A percentile compares a stretch with the other conserved stretches of the same genome.
These are phyloP conservation scores for Drosophila yakuba DNA, from an alignment of 1,140 invertebrate genomes.

Conservation along the genomic window DNA sequence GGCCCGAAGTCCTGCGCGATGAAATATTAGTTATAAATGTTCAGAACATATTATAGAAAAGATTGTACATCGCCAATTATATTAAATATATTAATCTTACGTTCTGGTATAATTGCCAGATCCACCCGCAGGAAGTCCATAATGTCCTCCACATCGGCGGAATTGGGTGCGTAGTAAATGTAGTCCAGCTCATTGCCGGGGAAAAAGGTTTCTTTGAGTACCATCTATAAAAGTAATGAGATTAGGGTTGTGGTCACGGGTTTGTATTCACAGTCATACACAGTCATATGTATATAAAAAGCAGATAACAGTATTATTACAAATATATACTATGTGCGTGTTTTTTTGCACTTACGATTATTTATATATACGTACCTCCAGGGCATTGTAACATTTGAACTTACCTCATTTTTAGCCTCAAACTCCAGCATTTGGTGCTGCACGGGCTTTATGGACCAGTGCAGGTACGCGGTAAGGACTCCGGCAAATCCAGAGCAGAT, in stretches of 20 bases:
- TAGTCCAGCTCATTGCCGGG: constrained; percentile 63
- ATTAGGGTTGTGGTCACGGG: constrained; percentile 5
- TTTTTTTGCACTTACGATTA: no score
- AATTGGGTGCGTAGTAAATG: constrained; percentile 83
- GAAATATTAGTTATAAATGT: not conserved
- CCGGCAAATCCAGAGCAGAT: constrained; percentile 9
- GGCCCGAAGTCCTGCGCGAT: constrained; percentile 34
- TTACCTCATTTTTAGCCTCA: constrained; percentile 59
- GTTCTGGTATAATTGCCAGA: constrained; percentile 72
- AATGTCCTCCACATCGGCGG: constrained; percentile 62
- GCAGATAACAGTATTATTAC: not conserved
- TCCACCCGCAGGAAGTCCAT: constrained; percentile 79
- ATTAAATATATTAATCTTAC: constrained; percentile 47
- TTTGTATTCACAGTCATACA: not conserved
- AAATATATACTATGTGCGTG: no score
- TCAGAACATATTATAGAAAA: not conserved
- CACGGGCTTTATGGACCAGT: constrained; percentile 37
- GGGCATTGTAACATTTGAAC: constrained; percentile 1
- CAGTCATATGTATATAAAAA: not conserved
- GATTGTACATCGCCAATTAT: no score
- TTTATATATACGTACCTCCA: no score
- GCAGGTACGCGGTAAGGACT: constrained; percentile 33
- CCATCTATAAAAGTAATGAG: constrained; percentile 1
- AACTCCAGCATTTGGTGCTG: constrained; percentile 11
- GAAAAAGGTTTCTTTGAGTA: constrained; percentile 45